Evolutionary conservation across 1,140 invertebrate species (phyloP), one percentile per base, ranked within the genome.

Genomic region (Cylas formicarius): DNA sequence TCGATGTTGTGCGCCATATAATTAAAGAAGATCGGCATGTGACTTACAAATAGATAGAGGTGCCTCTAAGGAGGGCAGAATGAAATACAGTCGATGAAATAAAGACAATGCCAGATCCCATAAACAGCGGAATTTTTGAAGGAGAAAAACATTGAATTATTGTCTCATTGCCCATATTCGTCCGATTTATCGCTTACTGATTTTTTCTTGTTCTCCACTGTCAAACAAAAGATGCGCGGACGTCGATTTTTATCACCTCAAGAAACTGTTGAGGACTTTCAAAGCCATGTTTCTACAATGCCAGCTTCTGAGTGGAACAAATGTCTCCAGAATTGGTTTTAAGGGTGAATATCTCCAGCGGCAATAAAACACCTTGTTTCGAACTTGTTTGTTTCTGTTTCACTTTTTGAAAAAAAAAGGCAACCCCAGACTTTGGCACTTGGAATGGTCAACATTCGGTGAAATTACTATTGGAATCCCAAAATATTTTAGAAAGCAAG

Each of bases 121-220:
- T 17, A 40, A 7, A 40, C 2, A 40, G 31, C 11, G 27, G 38
- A 40, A 29, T 40, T 28, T 40, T 40, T 40, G 6, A 40, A 40
- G 4, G 38, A 40, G 38, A 40, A 40, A 40, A 40, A 40, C 38
- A 40, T 40, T 27, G 13, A 40, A 29, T 33, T 40, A 29, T 28
- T 40, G 23, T 29, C 11, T 8, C 23, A 10, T 33, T 39, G 22
- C 22, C 13, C 10, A 21, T 39, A 42, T 34, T 42, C 17, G 34
- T 7, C 18, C 17, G 29, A 36, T 34, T 26, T 39, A 39, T 26
- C 36, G 7, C 36, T 14, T 28, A 39, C 13, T 26, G 21, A 28
- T 24, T 39, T 39, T 28, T 39, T 39, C 22, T 39, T 28, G 36
- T 39, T 10, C 36, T 9, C 14, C 22, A 8, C 22, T 39, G 19